Evolutionary conservation across 2,113 vertebrate species (phyloP).

Genomic region (Tyto alba): DNA sequence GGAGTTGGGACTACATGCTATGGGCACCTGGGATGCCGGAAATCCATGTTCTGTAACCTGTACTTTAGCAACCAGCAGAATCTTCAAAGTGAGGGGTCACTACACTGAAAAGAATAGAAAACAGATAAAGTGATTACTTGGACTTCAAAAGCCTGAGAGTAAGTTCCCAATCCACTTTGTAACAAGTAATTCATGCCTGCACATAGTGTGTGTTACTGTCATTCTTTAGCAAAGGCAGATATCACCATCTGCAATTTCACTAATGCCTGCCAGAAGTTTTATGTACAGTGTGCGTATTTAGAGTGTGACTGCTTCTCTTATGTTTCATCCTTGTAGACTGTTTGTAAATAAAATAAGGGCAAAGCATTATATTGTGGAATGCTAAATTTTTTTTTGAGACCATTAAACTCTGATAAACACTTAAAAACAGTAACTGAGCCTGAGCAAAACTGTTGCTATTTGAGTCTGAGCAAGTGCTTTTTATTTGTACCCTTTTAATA

Average conservation of each 20-base stretch:
- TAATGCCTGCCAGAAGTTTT: background rate
- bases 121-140: background rate
- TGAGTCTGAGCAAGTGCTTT: background rate
- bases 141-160: background rate
- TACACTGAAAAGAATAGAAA: background rate
- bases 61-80: fast-evolving
- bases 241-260: background rate
- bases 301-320: background rate
- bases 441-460: background rate
- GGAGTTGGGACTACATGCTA: fast-evolving
- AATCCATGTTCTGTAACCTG: background rate
- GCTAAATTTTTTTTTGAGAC: background rate
- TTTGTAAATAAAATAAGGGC: background rate
- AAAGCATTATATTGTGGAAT: background rate
- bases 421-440: background rate
- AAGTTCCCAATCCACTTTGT: fast-evolving
- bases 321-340: background rate
- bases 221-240: background rate
- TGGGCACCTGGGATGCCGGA: background rate
- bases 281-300: too few species aligned
- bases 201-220: background rate
- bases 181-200: background rate
- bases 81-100: background rate
- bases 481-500: background rate
- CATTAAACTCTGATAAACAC: too few species aligned